Evolutionary conservation across 2,797 vertebrate species (phyloP), one percentile per base, ranked within the genome.

Genomic region (Myotis daubentonii): DNA sequence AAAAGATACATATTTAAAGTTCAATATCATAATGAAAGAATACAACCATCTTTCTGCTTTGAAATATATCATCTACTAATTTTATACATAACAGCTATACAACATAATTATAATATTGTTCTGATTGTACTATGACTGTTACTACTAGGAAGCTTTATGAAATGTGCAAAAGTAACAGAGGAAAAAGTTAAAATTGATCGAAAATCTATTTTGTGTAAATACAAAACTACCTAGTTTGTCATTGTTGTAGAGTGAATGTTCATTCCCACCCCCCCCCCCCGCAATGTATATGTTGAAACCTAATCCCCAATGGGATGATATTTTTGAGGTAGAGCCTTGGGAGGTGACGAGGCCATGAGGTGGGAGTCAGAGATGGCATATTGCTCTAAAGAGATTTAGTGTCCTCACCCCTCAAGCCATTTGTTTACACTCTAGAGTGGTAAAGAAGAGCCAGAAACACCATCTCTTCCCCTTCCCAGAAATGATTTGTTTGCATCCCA

Each of bases 51-150:
- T 17, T 79, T 57, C 28, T 65, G 55, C 78, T 84, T 30, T 38
- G 11, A 17, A 47, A 68, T 57, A 44, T 23, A 89, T 30, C 78
- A 22, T 15, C 92, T 38, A 93, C 22, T 91, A 94, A 90, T 90
- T 94, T 53, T 84, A 93, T 62, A 60, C 70, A 91, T 25, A 94
- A 13, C 3, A 82, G 36, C 30, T 70, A 78, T 41, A 30, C 10
- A 53, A 93, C 2, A 55, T 74, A 47, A 60, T 28, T 87, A 3
- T 70, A 60, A 22, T 49, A 68, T 33, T 79, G 3, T 66, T 84
- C 6, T 3, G 71, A 36, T 11, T 53, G 5, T 51, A 44, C 15
- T 65, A 22, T 51, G 22, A 60, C 6, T 87, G 4, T 15, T 38
- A 49, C 65, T 7, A 17, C 17, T 60, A 78, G 33, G 15, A 83